A percentile compares a stretch with the other conserved stretches of the same genome.
Evolutionary conservation across 1,140 invertebrate genomes (phyloP).

Genomic region (Drosophila oshimai): DNA sequence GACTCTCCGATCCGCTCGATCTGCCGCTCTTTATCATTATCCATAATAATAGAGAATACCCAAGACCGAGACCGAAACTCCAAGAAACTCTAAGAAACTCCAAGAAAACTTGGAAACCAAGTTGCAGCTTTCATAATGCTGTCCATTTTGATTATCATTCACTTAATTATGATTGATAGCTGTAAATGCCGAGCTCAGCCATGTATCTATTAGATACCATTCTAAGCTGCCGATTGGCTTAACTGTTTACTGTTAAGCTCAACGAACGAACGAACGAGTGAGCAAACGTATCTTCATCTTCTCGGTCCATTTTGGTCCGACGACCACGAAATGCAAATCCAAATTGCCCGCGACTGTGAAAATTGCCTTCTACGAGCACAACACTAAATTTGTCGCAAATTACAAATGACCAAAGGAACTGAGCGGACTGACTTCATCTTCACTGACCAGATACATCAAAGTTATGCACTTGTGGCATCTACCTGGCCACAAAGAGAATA

Average conservation of each 20-base stretch:
- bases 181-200: conserved; percentile 65
- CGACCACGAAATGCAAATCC: conserved; percentile 34
- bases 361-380: conserved; percentile 16
- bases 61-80: conserved; percentile 2
- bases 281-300: conserved; percentile 33
- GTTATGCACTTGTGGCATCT: conserved; percentile 2
- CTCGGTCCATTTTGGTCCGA: conserved; percentile 15
- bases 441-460: conserved; percentile 15
- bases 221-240: conserved; percentile 63
- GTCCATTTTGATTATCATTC: conserved; percentile 80
- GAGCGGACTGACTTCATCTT: too few species aligned
- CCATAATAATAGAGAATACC: conserved; percentile 61
- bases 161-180: conserved; percentile 81
- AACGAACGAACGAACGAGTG: too few species aligned
- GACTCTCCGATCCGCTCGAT: conserved; percentile 59
- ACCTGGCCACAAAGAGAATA: background rate
- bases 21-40: conserved; percentile 72
- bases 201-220: conserved; percentile 65
- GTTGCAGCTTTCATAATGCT: conserved; percentile 63
- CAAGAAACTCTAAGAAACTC: background rate
- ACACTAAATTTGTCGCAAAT: conserved; percentile 67
- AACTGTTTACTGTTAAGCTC: conserved; percentile 72
- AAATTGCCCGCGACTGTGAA: conserved; percentile 22
- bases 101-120: conserved; percentile 19
- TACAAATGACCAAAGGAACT: conserved; percentile 33